A percentile compares a stretch with the other conserved stretches of the same genome.
Evolutionary conservation across 2,888 invertebrate genomes (phyloP).

Genomic region (Crematogaster levior): DNA sequence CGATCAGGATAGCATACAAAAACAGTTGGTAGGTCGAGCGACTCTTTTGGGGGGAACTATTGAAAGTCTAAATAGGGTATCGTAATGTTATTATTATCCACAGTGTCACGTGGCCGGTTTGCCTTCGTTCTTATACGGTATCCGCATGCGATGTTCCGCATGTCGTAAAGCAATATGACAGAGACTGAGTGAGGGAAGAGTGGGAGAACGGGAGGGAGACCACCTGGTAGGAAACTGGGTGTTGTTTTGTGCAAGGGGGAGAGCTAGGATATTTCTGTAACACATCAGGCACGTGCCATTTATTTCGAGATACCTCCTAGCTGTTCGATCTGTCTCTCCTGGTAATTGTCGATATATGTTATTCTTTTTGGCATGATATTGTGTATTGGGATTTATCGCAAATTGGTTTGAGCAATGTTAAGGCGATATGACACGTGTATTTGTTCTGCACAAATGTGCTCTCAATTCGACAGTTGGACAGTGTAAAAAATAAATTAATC

Average conservation of each 20-base stretch:
- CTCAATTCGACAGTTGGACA: not conserved
- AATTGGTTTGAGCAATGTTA: slow-evolving; percentile 4
- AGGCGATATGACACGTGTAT: not conserved
- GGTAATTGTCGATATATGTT: slow-evolving; percentile 57
- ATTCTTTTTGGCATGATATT: slow-evolving; percentile 11
- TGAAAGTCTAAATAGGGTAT: slow-evolving; percentile 62
- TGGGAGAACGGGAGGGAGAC: slow-evolving; percentile 51
- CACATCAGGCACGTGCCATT: slow-evolving; percentile 60
- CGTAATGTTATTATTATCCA: slow-evolving; percentile 71
- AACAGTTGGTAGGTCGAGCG: slow-evolving; percentile 70
- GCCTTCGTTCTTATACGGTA: slow-evolving; percentile 74
- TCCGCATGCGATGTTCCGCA: slow-evolving; percentile 59
- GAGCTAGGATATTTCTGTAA: slow-evolving; percentile 70
- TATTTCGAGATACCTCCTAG: slow-evolving; percentile 67
- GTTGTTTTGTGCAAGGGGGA: slow-evolving; percentile 49
- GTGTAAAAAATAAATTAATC: not conserved
- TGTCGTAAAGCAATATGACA: slow-evolving; percentile 27
- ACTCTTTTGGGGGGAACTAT: slow-evolving; percentile 55
- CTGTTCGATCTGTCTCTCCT: slow-evolving; percentile 58
- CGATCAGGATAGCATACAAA: slow-evolving; percentile 77
- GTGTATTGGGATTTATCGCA: slow-evolving; percentile 16
- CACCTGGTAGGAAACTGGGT: slow-evolving; percentile 65
- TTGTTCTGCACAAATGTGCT: not conserved
- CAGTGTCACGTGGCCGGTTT: slow-evolving; percentile 67
- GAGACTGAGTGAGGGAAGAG: slow-evolving; percentile 3